Evolutionary conservation across 1,140 invertebrate species (phyloP).

Genomic region (Colletes latitarsis): DNA sequence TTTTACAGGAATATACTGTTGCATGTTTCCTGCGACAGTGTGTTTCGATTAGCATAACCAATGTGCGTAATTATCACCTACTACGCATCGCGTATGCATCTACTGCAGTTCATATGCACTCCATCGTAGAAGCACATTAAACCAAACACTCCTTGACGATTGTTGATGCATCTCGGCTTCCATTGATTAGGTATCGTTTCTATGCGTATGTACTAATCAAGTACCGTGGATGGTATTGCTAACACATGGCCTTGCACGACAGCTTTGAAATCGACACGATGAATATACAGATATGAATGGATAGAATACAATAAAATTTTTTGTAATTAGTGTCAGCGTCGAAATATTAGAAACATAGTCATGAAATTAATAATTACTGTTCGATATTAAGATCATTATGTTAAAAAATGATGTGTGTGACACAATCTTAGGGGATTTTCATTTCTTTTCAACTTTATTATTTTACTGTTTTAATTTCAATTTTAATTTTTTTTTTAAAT

Average conservation of each 20-base stretch:
- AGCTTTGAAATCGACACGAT: not conserved
- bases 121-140: constrained; percentile 8
- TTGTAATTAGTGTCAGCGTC: no score
- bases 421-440: no score
- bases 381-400: no score
- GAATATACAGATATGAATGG: not conserved
- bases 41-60: constrained; percentile 36
- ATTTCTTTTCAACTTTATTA: no score
- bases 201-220: not conserved
- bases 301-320: no score
- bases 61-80: constrained; percentile 35
- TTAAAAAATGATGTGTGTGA: no score
- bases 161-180: constrained; percentile 10
- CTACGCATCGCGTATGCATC: not conserved
- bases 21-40: not conserved
- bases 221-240: not conserved
- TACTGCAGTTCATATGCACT: not conserved
- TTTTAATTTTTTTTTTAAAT: no score
- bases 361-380: no score
- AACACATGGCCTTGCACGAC: no score
- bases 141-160: constrained; percentile 15
- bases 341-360: no score
- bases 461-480: no score
- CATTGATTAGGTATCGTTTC: not conserved
- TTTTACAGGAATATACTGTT: not conserved